Base-by-base conservation (phyloP, 1,140 invertebrate genomes). In the Himalopsyche phryganea region DNA sequence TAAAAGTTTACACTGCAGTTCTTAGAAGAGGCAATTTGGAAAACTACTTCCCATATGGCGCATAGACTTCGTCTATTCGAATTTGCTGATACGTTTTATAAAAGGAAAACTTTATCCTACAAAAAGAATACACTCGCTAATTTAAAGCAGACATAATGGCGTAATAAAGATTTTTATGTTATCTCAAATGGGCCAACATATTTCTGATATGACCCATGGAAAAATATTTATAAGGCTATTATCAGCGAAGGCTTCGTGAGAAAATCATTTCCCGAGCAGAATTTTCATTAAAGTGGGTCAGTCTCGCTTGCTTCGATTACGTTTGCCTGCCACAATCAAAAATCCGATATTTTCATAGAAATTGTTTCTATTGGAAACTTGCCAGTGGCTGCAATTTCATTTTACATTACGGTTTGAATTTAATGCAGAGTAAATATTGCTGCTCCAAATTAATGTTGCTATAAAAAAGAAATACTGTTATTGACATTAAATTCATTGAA, bases 101-200 rank as follows among this genome's bases (percentile, higher is more conserved):
- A 55, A 46, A 13, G 52, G 28, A n/a, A 55, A 55, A 55, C 52
- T 45, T 55, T 45, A 36, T 55, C 42, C 44, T 9, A 28, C 18
- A 18, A 47, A 55, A 55, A 9, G 41, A 55, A 45, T 46, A 55
- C 17, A 20, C 15, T 36, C 52, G 23, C 28, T 57, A 57, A 57
- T 57, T 57, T 47, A 47, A 57, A 57, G 23, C 54, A 36, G 33
- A 18, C 32, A 10, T 57, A 57, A 57, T 40, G 36, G 17, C 14
- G 32, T 28, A 48, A 49, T 57, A 55, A 55, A 55, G 52, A 35
- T 44, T 55, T 33, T 55, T 47, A 42, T 53, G 14, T 13, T 5
- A 28, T 46, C 38, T 40, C n/a, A 11, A 40, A 40, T 45, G 42
- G 42, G 13, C 20, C 41, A 15, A 36, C 41, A 44, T 44, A 23